These are phyloP conservation scores for Cheilosia variabilis DNA, from an alignment of 2,888 invertebrate species.

Conservation along the genomic window DNA sequence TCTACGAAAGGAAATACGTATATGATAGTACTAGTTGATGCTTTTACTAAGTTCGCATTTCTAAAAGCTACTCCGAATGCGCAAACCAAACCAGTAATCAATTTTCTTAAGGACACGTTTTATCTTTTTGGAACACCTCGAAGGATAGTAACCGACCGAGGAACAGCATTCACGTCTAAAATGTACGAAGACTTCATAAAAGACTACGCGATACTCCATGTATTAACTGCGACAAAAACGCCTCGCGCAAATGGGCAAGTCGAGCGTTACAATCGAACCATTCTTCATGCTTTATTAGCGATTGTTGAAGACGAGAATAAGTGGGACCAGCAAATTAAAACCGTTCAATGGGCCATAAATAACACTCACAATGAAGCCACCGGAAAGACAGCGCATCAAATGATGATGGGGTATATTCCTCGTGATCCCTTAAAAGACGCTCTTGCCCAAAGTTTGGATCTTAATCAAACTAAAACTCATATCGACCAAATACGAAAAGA, in stretches of 20 bases:
- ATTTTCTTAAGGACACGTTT: slow-evolving; percentile 14
- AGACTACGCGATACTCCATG: background rate
- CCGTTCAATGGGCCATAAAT: slow-evolving; percentile 31
- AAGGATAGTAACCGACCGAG: slow-evolving; percentile 1
- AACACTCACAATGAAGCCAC: slow-evolving; percentile 32
- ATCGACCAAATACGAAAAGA: too few species aligned
- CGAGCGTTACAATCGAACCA: slow-evolving; percentile 25
- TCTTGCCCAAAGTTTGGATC: too few species aligned
- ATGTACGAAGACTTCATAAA: background rate
- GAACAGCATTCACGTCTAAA: slow-evolving; percentile 22
- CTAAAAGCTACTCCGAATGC: slow-evolving; percentile 29
- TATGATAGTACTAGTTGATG: slow-evolving; percentile 18
- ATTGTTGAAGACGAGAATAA: background rate
- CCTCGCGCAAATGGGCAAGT: slow-evolving; percentile 27
- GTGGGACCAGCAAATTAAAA: slow-evolving; percentile 8
- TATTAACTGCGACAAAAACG: slow-evolving; percentile 24
- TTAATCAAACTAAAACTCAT: too few species aligned
- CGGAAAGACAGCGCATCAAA: slow-evolving; percentile 7
- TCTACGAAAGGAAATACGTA: slow-evolving; percentile 33
- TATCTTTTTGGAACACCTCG: slow-evolving; percentile 3
- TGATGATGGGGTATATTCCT: slow-evolving; percentile 16
- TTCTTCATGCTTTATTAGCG: slow-evolving; percentile 1
- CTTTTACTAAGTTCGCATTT: slow-evolving; percentile 11
- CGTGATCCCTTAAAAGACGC: slow-evolving; percentile 5
- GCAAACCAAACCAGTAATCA: background rate